Base-by-base conservation (phyloP, 2,797 vertebrate genomes). In the Eremophila alpestris region DNA sequence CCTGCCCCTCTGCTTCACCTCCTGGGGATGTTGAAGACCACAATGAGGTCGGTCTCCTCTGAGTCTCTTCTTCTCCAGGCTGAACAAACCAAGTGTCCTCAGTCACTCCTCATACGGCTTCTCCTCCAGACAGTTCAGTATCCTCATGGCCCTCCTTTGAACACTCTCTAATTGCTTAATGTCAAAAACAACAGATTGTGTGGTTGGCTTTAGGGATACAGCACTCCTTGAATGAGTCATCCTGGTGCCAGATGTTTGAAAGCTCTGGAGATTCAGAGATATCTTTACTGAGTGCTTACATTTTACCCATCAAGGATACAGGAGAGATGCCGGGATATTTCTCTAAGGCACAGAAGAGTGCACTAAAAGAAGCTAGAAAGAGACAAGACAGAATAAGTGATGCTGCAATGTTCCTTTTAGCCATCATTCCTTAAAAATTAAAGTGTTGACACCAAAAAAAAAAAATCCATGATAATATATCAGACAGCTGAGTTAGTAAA, bases 41-140 rank as follows among this genome's bases (percentile, higher is more conserved):
- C 23, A 30, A 7, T 8, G 9, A 24, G 7, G 11, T 43, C 12
- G 10, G 36, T 38, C 38, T 54, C 14, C 15, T 14, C 17, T 51
- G 32, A 45, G 10, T 34, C 20, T 38, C 11, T 16, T 17, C 15
- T 54, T 20, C n/a, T 34, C 14, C 32, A 24, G 16, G n/a, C 24
- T 77, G 45, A 40, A 40, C 7, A 64, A 8, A 40, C 38, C 38
- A 26, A 52, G 10, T 26, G 10, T 56, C 32, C 14, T 63, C 63
- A 76, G 13, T 10, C 0, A 0, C 30, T 64, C 21, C 24, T 45
- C 38, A 30, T 30, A 30, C 0, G 0, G 14, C 14, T 76, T n/a
- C 7, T 3, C 5, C 23, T 56, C 29, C 56, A 77, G 45, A 45
- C 15, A n/a, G 64, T 58, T 76, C 45, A 34, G 24, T 12, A 51